Evolutionary conservation across 1,140 invertebrate genomes (phyloP), one percentile per base, ranked within the genome.

Genomic region (Euura saliciscinereae): DNA sequence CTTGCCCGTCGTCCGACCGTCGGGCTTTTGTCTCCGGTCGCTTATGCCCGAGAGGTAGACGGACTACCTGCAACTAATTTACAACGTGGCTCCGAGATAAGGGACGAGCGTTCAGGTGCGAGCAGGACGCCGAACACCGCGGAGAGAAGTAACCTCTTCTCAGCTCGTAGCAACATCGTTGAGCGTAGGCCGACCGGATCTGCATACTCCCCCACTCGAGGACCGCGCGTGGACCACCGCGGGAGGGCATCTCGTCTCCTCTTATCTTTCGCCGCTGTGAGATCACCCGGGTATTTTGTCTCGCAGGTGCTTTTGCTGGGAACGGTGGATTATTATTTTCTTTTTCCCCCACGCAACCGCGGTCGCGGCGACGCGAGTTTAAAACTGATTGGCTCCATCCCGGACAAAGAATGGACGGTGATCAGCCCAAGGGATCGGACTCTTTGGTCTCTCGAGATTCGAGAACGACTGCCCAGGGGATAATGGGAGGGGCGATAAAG

Each of bases 41-140:
- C 28, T 28, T 28, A 28, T 28, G 28, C 51, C 51, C 8, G 2
- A 59, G 3, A 59, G 51, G 8, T n/a, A 59, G 51, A 59, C 51
- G 67, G 76, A 79, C 76, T 79, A 79, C 78, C 78, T 78, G 78
- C 76, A 76, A 76, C 71, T 79, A 79, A 79, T 79, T 79, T 79
- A 79, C 78, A 79, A 64, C 76, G 68, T 68, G 59, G 45, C 51
- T 44, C 59, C 76, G 64, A 74, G 73, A 78, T 81, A 81, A 81
- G 75, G 78, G 51, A 59, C 51, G 51, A 59, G 51, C 13, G 51
- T 59, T 59, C 51, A 59, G 51, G 51, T 59, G 51, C 51, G 51
- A 59, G 51, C 13, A 59, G 51, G 51, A 59, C 51, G 51, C 51
- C 51, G 28, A 28, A 28, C 28, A 28, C 28, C 28, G 28, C 28